Evolutionary conservation across 2,888 invertebrate genomes (phyloP).

Genomic region (Eilema griseolum): DNA sequence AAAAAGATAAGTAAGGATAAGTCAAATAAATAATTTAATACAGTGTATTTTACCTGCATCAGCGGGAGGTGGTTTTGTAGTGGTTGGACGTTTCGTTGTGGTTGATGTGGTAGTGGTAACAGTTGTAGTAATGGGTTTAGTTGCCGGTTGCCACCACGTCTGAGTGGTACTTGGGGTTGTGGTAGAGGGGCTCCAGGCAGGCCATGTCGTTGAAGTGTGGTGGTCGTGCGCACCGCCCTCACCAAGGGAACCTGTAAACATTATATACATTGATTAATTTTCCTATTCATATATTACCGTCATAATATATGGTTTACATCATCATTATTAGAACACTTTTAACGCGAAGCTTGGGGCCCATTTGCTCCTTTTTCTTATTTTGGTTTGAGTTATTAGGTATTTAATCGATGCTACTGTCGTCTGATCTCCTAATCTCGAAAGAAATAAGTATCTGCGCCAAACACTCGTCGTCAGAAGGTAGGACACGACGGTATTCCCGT

Average conservation of each 20-base stretch:
- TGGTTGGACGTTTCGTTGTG: slow-evolving; percentile 54
- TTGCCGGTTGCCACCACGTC: slow-evolving; percentile 63
- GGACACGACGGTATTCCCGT: too few species aligned
- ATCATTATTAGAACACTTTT: too few species aligned
- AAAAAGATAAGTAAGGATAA: too few species aligned
- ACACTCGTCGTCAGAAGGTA: too few species aligned
- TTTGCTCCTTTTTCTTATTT: too few species aligned
- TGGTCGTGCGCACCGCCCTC: slow-evolving; percentile 68
- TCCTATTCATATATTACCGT: not conserved
- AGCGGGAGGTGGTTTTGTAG: slow-evolving; percentile 43
- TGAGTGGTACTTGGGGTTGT: slow-evolving; percentile 41
- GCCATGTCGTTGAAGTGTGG: slow-evolving; percentile 77
- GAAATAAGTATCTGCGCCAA: too few species aligned
- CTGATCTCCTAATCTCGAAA: not conserved
- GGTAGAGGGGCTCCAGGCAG: slow-evolving; percentile 71
- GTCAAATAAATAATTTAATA: slow-evolving; percentile 44
- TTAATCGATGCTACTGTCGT: too few species aligned
- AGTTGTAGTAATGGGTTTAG: slow-evolving; percentile 66
- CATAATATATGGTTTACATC: too few species aligned
- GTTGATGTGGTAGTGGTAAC: slow-evolving; percentile 65
- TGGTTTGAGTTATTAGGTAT: too few species aligned
- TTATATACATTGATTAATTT: not conserved
- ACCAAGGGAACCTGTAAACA: slow-evolving; percentile 60
- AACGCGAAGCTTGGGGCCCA: too few species aligned
- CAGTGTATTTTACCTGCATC: slow-evolving; percentile 32